Evolutionary conservation across 2,113 vertebrate species (phyloP), one percentile per base, ranked within the genome.

Genomic region (Planiliza haematocheilus): DNA sequence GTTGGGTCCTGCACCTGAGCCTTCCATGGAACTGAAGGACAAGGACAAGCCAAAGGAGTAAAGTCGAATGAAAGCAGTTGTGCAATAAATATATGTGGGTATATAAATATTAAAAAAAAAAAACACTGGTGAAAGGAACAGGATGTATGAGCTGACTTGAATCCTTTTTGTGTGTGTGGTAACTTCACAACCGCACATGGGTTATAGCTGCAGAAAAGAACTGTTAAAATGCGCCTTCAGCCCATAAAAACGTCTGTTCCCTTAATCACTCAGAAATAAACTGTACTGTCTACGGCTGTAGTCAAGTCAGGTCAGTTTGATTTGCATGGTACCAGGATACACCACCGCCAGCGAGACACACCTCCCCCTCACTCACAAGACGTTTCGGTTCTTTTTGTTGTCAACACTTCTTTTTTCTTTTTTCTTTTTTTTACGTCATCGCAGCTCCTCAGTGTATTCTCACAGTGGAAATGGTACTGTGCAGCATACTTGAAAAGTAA

Each of bases 11-110:
- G 6, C 60, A 30, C 9, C 71, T 34, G 85, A 82, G 36, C 30
- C 73, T n/a, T 14, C 74, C 3, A 4, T 73, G 21, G 87, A 86
- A 37, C 12, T 71, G 50, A 76, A 21, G 71, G 46, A 39, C 21
- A 37, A 51, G 20, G 24, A 10, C n/a, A n/a, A n/a, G n/a, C n/a
- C n/a, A 20, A 60, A 39, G n/a, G 21, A 50, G 7, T 41, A 59
- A 74, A 46, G 2, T n/a, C 49, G 46, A 4, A 30, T 11, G 46
- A 59, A 61, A 62, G 2, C 14, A 41, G 16, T 21, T 12, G 12
- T 38, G 45, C 2, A 8, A 8, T 45, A 50, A 24, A 64, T 62
- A 16, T 37, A 46, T 64, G 57, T 13, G 11, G 13, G 4, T n/a
- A n/a, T n/a, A n/a, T n/a, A n/a, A n/a, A n/a, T n/a, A n/a, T n/a